phyloP scores from a whole-genome alignment of 2,888 invertebrate species.

The Plagodis dolabraria region DNA sequence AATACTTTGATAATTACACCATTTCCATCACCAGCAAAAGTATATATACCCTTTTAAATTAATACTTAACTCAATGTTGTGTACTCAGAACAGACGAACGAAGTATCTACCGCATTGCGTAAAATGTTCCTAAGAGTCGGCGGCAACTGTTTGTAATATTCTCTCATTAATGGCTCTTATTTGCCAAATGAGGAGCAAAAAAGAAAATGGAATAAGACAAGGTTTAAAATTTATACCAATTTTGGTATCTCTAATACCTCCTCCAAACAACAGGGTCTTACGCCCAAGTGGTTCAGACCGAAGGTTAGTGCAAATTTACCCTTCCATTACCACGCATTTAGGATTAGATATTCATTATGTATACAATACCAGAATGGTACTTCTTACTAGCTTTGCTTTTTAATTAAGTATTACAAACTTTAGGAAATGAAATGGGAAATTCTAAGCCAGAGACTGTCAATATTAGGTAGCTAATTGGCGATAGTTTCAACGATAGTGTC shows the following conservation, averaged over 20 bases:
- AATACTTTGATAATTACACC: too few relatives aligned
- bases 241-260: background rate
- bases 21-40: too few relatives aligned
- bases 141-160: conserved; percentile 3
- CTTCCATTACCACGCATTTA: conserved; percentile 1
- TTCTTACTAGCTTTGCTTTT: background rate
- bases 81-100: conserved; percentile 8
- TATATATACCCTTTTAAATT: background rate
- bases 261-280: conserved; percentile 2
- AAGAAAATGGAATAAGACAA: background rate
- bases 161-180: conserved; percentile 12
- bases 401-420: too few relatives aligned
- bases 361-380: conserved; percentile 1
- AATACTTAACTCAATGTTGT: conserved; percentile 9
- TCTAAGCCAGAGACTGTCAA: too few relatives aligned
- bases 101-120: conserved; percentile 36
- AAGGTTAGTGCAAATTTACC: conserved; percentile 2
- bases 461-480: too few relatives aligned
- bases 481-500: too few relatives aligned
- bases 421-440: too few relatives aligned
- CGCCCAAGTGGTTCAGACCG: background rate
- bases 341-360: background rate
- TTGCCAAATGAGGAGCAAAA: conserved; percentile 15
- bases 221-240: background rate
- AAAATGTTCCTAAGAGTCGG: conserved; percentile 23